Evolutionary conservation across 1,140 invertebrate species (phyloP), one percentile per base, ranked within the genome.

Genomic region (Macrobrachium nipponense): DNA sequence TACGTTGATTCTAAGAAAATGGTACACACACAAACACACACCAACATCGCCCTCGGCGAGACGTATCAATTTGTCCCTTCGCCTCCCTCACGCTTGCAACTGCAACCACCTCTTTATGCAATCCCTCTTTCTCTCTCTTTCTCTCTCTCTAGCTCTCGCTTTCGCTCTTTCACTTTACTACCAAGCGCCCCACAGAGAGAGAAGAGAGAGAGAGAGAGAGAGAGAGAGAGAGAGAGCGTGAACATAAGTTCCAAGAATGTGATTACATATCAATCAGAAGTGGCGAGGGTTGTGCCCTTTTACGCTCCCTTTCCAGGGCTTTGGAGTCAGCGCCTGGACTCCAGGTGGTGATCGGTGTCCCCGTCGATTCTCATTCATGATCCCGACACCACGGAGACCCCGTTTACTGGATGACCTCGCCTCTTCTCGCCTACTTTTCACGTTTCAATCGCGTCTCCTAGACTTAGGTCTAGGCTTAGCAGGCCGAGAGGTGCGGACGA

Each of bases 311-410:
- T 15, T 43, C 23, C 43, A 17, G 76, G 64, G 85, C 79, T 80
- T 81, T 87, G 85, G 85, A 87, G 85, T 81, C 78, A 75, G 58
- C 36, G 77, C 36, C 70, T 76, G 85, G 78, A 51, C 23, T 70
- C 78, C 23, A 73, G 72, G 70, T 36, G 72, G 58, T 87, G 85
- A 87, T 80, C 66, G 85, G 85, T 87, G 85, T 81, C 85, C 51
- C 85, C 85, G 85, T 76, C 85, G 85, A 76, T 87, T 81, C 85
- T 81, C 85, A 87, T 87, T 87, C 85, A 87, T 87, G 85, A 87
- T 87, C 85, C 68, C 73, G 78, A 78, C 64, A 23, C 78, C 59
- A 27, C 17, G 17, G 14, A 66, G 61, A 68, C 78, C 85, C 85
- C 78, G 66, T 87, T 87, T 81, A 73, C 79, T 7, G 58, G 27